Conservation (phyloP, 2,113 vertebrate genomes). For the Nymphicus hollandicus region DNA sequence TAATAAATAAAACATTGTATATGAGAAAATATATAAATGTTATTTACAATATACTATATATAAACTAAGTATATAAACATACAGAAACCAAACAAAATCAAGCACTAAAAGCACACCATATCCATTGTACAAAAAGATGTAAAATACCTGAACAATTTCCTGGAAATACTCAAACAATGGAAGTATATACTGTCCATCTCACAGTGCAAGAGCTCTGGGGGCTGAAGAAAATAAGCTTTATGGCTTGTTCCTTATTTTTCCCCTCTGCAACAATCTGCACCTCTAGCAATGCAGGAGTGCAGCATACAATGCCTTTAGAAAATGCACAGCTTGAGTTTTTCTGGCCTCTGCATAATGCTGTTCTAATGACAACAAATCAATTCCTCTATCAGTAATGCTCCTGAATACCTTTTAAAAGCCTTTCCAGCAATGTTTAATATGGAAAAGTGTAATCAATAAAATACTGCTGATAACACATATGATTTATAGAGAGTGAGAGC, state of each 20-base stretch:
- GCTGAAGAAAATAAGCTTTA: background rate
- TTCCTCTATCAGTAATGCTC: background rate
- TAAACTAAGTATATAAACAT: background rate
- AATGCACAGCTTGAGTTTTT: background rate
- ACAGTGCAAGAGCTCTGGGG: background rate
- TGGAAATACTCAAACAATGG: background rate
- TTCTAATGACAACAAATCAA: constrained; percentile 3
- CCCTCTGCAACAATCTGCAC: background rate
- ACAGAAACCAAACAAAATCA: background rate
- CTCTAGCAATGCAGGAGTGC: background rate
- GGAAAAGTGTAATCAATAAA: constrained; percentile 20
- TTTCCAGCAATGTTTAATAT: constrained; percentile 19
- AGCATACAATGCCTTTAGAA: background rate
- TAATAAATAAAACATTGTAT: rapidly evolving
- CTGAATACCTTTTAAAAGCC: constrained; percentile 5
- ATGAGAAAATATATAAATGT: background rate
- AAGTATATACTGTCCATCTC: background rate
- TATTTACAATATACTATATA: background rate
- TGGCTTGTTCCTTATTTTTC: background rate
- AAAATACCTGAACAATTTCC: background rate
- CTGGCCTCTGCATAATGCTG: background rate
- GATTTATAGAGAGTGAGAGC: background rate
- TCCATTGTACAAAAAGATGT: background rate
- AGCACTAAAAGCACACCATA: background rate
- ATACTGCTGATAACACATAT: background rate